Evolutionary conservation across 1,140 invertebrate species (phyloP).

Genomic region (Bombus pyrosoma): DNA sequence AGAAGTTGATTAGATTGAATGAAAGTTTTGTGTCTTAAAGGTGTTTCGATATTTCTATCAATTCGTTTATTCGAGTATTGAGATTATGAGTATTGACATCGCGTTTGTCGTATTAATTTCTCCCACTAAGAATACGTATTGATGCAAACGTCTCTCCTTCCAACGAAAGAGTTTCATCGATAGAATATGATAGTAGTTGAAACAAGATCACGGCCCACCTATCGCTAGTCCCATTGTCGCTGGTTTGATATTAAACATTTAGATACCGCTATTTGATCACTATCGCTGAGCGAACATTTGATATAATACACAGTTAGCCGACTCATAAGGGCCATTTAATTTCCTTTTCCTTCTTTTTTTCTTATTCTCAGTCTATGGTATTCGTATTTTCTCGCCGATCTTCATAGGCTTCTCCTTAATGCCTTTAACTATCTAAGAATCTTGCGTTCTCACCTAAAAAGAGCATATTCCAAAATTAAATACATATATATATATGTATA

Average conservation of each 20-base stretch:
- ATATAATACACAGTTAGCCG: neutral
- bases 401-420: neutral
- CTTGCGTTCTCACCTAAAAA: conserved; percentile 28
- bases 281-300: neutral
- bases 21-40: no score
- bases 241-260: conserved; percentile 24
- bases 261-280: conserved; percentile 7
- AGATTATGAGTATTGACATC: neutral
- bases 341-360: neutral
- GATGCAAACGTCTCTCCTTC: neutral
- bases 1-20: no score
- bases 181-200: neutral
- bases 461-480: conserved; percentile 33
- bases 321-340: neutral
- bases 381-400: neutral
- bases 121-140: neutral
- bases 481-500: neutral
- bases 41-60: no score
- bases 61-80: no score
- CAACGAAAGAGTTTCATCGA: neutral
- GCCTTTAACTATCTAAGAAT: conserved; percentile 4
- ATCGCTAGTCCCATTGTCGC: conserved; percentile 4
- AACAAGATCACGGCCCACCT: conserved; percentile 1
- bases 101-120: neutral
- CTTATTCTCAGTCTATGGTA: neutral